Conservation (phyloP, 2,113 vertebrate species). For the Cavia porcellus region DNA sequence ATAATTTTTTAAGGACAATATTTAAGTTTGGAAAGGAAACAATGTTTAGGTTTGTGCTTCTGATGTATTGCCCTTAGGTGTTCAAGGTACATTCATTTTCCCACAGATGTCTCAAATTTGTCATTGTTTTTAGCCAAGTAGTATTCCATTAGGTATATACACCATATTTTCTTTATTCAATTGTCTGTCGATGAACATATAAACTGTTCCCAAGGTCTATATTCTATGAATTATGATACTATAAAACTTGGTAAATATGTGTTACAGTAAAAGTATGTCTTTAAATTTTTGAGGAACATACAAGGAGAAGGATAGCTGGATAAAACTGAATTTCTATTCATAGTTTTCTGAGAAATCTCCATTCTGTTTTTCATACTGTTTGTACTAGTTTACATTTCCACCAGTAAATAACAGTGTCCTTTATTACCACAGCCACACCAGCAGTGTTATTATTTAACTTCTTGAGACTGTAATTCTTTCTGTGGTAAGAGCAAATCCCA, state of each 20-base stretch:
- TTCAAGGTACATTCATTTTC: background rate
- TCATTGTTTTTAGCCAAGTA: background rate
- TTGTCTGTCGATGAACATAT: background rate
- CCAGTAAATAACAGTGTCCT: background rate
- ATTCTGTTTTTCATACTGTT: background rate
- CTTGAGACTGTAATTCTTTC: background rate
- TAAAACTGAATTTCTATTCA: background rate
- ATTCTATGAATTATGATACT: background rate
- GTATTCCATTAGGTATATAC: background rate
- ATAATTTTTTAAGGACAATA: too few relatives aligned
- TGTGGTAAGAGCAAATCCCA: background rate
- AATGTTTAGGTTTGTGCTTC: background rate
- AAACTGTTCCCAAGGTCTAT: background rate
- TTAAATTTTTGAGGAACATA: background rate
- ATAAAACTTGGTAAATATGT: background rate
- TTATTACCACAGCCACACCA: background rate
- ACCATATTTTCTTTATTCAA: background rate
- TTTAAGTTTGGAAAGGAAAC: too few relatives aligned
- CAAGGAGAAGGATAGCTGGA: background rate
- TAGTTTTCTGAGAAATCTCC: background rate
- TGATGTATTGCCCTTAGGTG: background rate
- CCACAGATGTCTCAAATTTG: background rate
- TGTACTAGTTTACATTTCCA: background rate
- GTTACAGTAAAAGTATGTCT: background rate
- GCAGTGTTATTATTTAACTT: background rate